Evolutionary conservation across 2,888 invertebrate species (phyloP).

Genomic region (Tiliacea aurago): DNA sequence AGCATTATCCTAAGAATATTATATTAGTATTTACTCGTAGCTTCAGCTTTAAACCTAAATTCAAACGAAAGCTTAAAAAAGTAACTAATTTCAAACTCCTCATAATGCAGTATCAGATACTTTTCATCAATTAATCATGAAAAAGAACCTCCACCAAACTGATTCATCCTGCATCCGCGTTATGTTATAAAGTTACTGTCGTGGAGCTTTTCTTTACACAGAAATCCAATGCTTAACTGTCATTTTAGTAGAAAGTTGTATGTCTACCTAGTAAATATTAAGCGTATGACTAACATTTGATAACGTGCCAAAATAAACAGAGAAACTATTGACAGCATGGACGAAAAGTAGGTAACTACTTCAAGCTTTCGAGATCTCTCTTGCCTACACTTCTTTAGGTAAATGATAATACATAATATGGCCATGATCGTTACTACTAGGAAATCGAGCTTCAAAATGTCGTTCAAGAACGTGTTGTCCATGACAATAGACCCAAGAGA

Average conservation of each 20-base stretch:
- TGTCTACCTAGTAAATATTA: conserved; percentile 53
- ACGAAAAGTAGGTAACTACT: conserved; percentile 39
- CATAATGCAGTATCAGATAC: not conserved
- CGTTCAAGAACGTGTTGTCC: conserved; percentile 82
- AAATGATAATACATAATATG: conserved; percentile 59
- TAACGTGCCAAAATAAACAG: conserved; percentile 63
- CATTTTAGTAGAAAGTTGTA: conserved; percentile 62
- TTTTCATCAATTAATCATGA: not conserved
- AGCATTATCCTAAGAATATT: not conserved
- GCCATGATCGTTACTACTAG: conserved; percentile 66
- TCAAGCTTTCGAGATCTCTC: conserved; percentile 68
- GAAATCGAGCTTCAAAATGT: conserved; percentile 78
- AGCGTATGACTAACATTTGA: conserved; percentile 58
- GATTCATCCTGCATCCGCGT: conserved; percentile 15
- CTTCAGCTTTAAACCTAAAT: not conserved
- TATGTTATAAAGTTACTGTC: conserved; percentile 8
- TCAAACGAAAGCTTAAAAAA: not conserved
- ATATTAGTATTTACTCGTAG: not conserved
- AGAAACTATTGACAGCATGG: conserved; percentile 56
- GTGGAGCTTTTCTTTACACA: conserved; percentile 30
- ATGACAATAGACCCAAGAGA: conserved; percentile 83
- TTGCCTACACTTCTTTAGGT: conserved; percentile 59
- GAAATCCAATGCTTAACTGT: conserved; percentile 28
- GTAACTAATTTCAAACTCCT: conserved; percentile 1
- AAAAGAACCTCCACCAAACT: not conserved